Base-by-base conservation (phyloP, 2,888 invertebrate genomes). In the Agrochola litura region DNA sequence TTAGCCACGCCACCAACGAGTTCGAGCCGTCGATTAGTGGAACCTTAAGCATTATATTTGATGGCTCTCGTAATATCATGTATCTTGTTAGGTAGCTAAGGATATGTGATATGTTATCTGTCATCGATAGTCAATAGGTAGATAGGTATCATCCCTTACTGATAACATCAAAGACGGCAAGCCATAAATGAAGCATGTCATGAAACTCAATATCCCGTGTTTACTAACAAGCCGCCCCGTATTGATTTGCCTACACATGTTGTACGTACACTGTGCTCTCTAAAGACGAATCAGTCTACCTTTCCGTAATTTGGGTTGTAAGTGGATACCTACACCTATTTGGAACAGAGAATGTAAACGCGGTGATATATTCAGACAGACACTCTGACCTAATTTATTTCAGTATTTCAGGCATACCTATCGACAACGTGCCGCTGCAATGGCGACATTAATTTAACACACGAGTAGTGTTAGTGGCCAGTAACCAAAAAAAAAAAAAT, bases 131-230 rank as follows among this genome's bases (percentile, higher is more conserved):
- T 54, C 66, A 65, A 69, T 30, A 69, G 52, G 16, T 1, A 41
- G 14, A 68, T 71, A 41, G 19, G 46, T 71, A 63, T 46, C 43
- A 65, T 30, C 83, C 63, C 63, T 74, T 30, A 56, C 43, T 30
- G 74, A 83, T 67, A 83, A 69, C 84, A 80, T 83, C 84, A 76
- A 82, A 82, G n/a, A n/a, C n/a, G n/a, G 79, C 25, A 63, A 81
- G 25, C 52, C 70, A 60, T 64, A 78, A 66, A 81, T 78, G 71
- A 75, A 76, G n/a, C 69, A 60, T 72, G 52, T 56, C 74, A 74
- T 83, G 82, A 68, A 84, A 82, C 78, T 63, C 77, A 79, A 80
- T 85, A 82, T 73, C 63, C 79, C 65, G 49, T 84, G 56, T 77
- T 84, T 84, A 71, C 73, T 67, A 71, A 73, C 56, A 73, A 4